Percentiles rank a stretch among this genome's conserved stretches.
phyloP scores from a whole-genome alignment of 2,113 vertebrate species.

The Steatornis caripensis region DNA sequence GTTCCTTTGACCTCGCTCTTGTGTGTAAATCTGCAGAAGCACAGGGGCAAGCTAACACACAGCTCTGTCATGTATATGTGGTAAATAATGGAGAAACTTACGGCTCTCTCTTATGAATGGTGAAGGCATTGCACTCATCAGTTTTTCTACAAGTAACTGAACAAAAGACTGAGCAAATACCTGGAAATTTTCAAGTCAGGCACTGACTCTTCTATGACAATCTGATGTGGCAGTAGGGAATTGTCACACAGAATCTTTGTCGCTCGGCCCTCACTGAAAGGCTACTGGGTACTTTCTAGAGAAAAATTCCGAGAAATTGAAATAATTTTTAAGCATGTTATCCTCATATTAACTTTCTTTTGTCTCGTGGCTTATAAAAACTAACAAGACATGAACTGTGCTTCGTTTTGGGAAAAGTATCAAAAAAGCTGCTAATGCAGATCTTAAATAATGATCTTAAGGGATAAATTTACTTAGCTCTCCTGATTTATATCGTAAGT shows the following conservation, averaged over 20 bases:
- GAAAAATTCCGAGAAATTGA: not conserved
- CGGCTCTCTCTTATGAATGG: not conserved
- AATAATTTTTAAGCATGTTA: not conserved
- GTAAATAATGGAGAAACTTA: not conserved
- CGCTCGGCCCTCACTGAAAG: not conserved
- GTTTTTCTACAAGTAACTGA: not conserved
- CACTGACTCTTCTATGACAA: not conserved
- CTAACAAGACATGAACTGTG: not conserved
- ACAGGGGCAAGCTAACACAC: not conserved
- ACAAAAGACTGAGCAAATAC: not conserved
- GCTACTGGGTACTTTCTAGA: not conserved
- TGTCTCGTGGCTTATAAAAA: not conserved
- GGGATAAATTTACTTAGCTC: not conserved
- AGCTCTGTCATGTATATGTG: not conserved
- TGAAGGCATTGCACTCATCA: not conserved
- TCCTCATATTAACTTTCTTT: not conserved
- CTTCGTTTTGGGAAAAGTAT: not conserved
- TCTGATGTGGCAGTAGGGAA: not conserved
- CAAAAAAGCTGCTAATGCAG: constrained; percentile 11
- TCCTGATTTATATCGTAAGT: not conserved
- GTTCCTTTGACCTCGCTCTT: not conserved
- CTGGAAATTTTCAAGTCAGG: not conserved
- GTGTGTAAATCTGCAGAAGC: not conserved
- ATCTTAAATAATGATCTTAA: constrained; percentile 10
- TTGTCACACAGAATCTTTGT: not conserved